A percentile compares a stretch with the other conserved stretches of the same genome.
phyloP scores from a whole-genome alignment of 2,888 invertebrate species.

The Agriopis marginaria region DNA sequence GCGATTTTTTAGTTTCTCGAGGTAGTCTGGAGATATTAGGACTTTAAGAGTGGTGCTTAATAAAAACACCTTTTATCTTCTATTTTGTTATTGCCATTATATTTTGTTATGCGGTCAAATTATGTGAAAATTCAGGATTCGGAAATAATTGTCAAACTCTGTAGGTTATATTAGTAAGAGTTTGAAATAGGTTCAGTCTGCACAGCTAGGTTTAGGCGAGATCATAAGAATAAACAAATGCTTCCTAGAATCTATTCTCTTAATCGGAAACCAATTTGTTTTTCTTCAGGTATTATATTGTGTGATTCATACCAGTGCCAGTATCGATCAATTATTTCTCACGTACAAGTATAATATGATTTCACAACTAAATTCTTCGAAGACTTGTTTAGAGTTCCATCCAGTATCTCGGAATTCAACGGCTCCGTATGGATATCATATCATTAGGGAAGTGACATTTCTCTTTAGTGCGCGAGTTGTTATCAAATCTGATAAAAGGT shows the following conservation, averaged over 20 bases:
- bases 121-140: too few relatives aligned
- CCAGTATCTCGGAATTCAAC: slow-evolving; percentile 20
- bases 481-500: slow-evolving; percentile 47
- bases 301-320: slow-evolving; percentile 23
- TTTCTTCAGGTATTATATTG: slow-evolving; percentile 3
- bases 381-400: slow-evolving; percentile 7
- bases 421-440: slow-evolving; percentile 11
- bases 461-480: slow-evolving; percentile 33
- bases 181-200: too few relatives aligned
- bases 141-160: too few relatives aligned
- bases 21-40: too few relatives aligned
- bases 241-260: slow-evolving; percentile 6
- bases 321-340: slow-evolving; percentile 27
- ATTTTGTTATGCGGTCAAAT: too few relatives aligned
- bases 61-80: too few relatives aligned
- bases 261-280: slow-evolving; percentile 9
- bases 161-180: too few relatives aligned
- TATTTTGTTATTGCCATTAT: too few relatives aligned
- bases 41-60: too few relatives aligned
- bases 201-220: too few relatives aligned
- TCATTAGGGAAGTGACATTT: slow-evolving; percentile 40
- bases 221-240: neutral
- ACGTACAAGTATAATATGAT: slow-evolving; percentile 16
- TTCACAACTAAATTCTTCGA: slow-evolving; percentile 21
- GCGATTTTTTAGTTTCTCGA: too few relatives aligned